Percentiles rank a stretch among this genome's conserved stretches.
Evolutionary conservation across 2,888 invertebrate species (phyloP).

Genomic region (Dasysyrphus albostriatus): DNA sequence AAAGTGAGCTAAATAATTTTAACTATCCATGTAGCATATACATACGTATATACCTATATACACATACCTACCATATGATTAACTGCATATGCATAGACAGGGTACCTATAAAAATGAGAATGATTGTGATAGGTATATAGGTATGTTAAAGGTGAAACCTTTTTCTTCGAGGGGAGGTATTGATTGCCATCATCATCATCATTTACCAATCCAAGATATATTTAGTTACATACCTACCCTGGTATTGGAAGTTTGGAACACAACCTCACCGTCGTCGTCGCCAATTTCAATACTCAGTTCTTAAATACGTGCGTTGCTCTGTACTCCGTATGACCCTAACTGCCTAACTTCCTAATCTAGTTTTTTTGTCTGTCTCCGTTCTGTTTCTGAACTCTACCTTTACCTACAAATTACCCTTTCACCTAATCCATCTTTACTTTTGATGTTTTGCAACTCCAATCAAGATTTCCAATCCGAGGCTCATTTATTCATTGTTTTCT

Average conservation of each 20-base stretch:
- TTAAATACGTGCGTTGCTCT: neutral
- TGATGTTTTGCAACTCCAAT: neutral
- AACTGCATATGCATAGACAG: neutral
- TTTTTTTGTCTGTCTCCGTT: conserved; percentile 1
- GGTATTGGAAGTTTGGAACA: neutral
- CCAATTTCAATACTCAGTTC: neutral
- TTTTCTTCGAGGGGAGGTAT: neutral
- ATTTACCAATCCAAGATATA: conserved; percentile 12
- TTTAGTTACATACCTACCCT: neutral
- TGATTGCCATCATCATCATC: neutral
- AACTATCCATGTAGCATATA: neutral
- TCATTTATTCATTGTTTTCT: neutral
- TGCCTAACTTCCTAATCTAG: neutral
- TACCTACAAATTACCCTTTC: too few species aligned
- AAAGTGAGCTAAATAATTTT: neutral
- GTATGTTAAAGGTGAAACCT: conserved; percentile 11
- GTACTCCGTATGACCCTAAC: neutral
- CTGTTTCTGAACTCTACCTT: neutral
- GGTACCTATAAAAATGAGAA: conserved; percentile 1
- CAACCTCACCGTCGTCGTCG: neutral
- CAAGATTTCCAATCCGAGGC: neutral
- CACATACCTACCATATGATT: too few species aligned
- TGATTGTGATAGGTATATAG: neutral
- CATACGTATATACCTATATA: neutral
- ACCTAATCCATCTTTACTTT: neutral